These are phyloP conservation scores for Microcebus ravelobensis DNA, from an alignment of 2,113 vertebrate genomes.

Conservation along the genomic window DNA sequence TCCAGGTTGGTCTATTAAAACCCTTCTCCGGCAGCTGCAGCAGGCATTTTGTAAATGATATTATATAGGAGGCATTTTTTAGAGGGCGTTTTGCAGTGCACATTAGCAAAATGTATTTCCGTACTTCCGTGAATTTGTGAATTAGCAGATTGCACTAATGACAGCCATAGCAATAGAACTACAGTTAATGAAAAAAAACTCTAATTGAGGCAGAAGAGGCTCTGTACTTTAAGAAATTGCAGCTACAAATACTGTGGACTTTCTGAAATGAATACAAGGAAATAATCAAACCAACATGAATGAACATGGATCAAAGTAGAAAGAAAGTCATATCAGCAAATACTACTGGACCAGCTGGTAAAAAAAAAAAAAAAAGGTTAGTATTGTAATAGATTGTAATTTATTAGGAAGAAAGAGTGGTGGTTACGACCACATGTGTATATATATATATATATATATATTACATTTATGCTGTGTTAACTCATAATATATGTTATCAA, in stretches of 20 bases:
- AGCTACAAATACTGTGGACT: conserved; percentile 10
- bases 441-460: no score
- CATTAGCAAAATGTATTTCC: conserved; percentile 63
- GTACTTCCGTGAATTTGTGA: conserved; percentile 50
- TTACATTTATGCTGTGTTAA: not conserved
- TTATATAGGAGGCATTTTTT: conserved; percentile 1
- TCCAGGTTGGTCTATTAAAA: conserved; percentile 35
- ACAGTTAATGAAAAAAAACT: conserved; percentile 55
- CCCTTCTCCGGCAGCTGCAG: not conserved
- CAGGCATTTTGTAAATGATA: conserved; percentile 29
- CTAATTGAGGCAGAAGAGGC: conserved; percentile 32
- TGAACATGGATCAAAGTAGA: conserved; percentile 15
- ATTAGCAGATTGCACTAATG: conserved; percentile 57
- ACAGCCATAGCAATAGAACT: not conserved
- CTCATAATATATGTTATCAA: not conserved
- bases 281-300: conserved; percentile 42
- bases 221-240: conserved; percentile 49
- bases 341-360: not conserved
- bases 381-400: conserved; percentile 3
- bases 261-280: conserved; percentile 30
- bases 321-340: not conserved
- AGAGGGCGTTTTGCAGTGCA: conserved; percentile 24
- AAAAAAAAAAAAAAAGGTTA: not conserved
- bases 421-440: not conserved
- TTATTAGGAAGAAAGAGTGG: not conserved